Evolutionary conservation across 2,113 vertebrate species (phyloP), one percentile per base, ranked within the genome.

Genomic region (Limanda limanda): DNA sequence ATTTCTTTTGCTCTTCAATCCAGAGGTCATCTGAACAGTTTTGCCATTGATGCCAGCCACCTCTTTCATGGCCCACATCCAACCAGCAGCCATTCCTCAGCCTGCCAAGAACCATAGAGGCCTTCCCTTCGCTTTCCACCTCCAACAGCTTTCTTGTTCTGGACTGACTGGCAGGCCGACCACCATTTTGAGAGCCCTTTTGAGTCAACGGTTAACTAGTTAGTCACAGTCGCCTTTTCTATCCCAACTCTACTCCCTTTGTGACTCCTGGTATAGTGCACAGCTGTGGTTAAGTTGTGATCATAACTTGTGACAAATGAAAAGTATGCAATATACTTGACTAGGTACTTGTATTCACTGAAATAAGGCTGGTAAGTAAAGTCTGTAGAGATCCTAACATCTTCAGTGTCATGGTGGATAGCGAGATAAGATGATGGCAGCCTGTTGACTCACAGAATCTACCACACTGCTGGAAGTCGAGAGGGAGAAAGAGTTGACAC

Each of bases 11-110:
- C 73, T 97, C 95, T 86, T 92, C 90, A 11, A 97, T 92, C 96
- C 96, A 96, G 67, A 96, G 82, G 83, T 97, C 96, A 78, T 97
- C 96, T 35, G 92, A 88, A 86, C 94, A 96, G 89, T 89, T 85
- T 59, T 72, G 83, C 23, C 89, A 81, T 17, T 27, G 78, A 71
- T 78, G 87, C 62, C 68, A 84, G 61, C 76, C 88, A 40, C 54
- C 12, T 82, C 57, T 42, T 23, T 14, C 23, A 21, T 0, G 18
- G 35, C 86, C 79, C 35, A 72, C 47, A 37, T 84, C 85, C 62
- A 74, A 80, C 52, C 62, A 51, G 1, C 74, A 78, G 90, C 82
- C 75, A 3, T 78, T 74, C 7, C 64, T 51, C 54, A 59, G 74
- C 47, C 84, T 71, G n/a, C 83, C 68, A 42, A 51, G 80, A 91